Percentiles rank a stretch among this genome's conserved stretches.
These are phyloP conservation scores for Urocitellus parryii DNA, from an alignment of 2,113 vertebrate genomes.

Conservation along the genomic window DNA sequence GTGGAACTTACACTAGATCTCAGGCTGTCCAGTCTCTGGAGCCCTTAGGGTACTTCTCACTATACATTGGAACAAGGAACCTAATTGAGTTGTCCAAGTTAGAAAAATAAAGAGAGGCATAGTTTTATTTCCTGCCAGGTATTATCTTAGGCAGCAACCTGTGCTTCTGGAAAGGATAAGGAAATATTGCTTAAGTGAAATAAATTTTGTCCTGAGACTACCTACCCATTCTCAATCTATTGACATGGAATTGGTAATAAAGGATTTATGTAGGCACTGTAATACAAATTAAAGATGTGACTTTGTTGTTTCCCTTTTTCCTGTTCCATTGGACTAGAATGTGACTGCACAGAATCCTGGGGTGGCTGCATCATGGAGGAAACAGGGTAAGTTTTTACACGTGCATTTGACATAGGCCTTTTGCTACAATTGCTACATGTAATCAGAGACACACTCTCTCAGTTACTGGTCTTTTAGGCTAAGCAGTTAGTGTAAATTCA, in stretches of 20 bases:
- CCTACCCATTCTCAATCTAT: background rate
- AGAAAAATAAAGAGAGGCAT: background rate
- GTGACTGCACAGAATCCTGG: slow-evolving; percentile 94
- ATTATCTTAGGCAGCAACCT: background rate
- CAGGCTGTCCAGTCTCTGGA: background rate
- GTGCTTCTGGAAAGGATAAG: background rate
- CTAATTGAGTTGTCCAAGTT: background rate
- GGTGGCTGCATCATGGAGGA: slow-evolving; percentile 98
- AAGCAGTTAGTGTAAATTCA: slow-evolving; percentile 57
- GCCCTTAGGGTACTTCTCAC: background rate
- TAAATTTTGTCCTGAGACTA: slow-evolving; percentile 13
- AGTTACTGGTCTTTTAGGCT: slow-evolving; percentile 34
- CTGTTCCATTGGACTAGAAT: slow-evolving; percentile 90
- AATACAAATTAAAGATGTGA: slow-evolving; percentile 45
- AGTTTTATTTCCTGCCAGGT: background rate
- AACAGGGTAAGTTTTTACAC: slow-evolving; percentile 90
- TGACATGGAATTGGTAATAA: background rate
- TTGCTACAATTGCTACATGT: background rate
- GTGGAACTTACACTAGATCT: background rate
- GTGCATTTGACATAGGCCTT: background rate
- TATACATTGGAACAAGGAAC: background rate
- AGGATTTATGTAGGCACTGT: background rate
- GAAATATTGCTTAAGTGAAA: slow-evolving; percentile 23
- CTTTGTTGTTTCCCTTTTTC: slow-evolving; percentile 67
- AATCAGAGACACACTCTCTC: slow-evolving; percentile 11